These are phyloP conservation scores for Hydrophis major DNA, from an alignment of 2,797 vertebrate species.

Conservation along the genomic window DNA sequence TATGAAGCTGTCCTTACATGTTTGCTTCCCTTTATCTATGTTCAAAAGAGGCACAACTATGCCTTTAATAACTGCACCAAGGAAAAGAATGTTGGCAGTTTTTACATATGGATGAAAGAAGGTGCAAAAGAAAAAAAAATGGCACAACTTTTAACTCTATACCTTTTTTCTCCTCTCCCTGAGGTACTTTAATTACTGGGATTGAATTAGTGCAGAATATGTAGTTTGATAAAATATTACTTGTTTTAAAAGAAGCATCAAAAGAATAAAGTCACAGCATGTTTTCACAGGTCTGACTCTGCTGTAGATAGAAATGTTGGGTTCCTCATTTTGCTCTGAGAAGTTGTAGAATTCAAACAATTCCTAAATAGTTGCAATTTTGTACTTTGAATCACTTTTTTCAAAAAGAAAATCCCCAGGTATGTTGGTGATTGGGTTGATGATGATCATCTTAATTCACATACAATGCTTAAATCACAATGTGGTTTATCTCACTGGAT, in stretches of 20 bases:
- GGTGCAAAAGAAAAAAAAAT: not conserved
- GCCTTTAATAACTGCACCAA: not conserved
- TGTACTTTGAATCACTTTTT: not conserved
- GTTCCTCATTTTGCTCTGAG: not conserved
- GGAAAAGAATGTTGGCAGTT: not conserved
- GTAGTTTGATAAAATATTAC: not conserved
- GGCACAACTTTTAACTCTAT: not conserved
- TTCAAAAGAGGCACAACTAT: not conserved
- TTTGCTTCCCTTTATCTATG: not conserved
- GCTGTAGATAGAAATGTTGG: not conserved
- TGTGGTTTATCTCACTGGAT: not conserved
- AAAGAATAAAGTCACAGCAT: not conserved
- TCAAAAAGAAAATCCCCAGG: not conserved
- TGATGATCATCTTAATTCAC: not conserved
- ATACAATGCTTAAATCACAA: not conserved
- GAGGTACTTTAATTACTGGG: not conserved
- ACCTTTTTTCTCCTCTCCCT: not conserved
- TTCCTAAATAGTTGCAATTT: not conserved
- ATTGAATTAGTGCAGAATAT: not conserved
- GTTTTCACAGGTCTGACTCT: slow-evolving; percentile 2
- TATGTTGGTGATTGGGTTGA: not conserved
- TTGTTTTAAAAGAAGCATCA: not conserved
- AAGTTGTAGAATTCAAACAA: not conserved
- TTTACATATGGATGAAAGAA: not conserved
- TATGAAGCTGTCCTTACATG: not conserved